Evolutionary conservation across 1,140 invertebrate species (phyloP).

Genomic region (Triops longicaudatus): DNA sequence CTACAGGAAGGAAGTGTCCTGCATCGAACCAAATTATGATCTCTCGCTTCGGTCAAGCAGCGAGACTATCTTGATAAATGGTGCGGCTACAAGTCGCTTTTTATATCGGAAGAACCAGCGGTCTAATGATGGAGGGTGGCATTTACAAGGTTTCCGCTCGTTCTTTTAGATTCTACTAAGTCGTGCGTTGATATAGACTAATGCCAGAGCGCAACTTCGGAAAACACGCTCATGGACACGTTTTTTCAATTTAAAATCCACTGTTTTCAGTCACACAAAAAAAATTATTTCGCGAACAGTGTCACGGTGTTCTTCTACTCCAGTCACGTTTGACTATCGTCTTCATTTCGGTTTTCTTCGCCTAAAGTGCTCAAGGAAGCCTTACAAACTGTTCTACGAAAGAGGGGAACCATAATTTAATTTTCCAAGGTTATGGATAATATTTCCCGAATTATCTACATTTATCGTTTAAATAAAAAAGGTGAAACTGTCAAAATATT

Average conservation of each 20-base stretch:
- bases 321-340: conserved; percentile 4
- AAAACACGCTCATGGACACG: neutral
- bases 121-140: neutral
- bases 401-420: neutral
- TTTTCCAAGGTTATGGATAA: neutral
- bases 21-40: too few relatives aligned
- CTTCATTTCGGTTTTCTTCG: neutral
- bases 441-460: neutral
- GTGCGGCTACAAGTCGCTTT: neutral
- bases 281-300: neutral
- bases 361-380: neutral
- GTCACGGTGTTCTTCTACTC: too few relatives aligned
- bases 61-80: too few relatives aligned
- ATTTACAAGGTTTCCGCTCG: neutral
- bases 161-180: neutral
- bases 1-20: too few relatives aligned
- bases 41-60: too few relatives aligned
- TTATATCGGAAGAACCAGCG: neutral
- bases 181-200: neutral
- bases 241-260: neutral
- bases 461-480: neutral
- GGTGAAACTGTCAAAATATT: neutral
- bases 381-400: neutral
- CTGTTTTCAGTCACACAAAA: neutral
- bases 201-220: neutral